phyloP scores from a whole-genome alignment of 2,888 invertebrate species.

The Monochamus alternatus region DNA sequence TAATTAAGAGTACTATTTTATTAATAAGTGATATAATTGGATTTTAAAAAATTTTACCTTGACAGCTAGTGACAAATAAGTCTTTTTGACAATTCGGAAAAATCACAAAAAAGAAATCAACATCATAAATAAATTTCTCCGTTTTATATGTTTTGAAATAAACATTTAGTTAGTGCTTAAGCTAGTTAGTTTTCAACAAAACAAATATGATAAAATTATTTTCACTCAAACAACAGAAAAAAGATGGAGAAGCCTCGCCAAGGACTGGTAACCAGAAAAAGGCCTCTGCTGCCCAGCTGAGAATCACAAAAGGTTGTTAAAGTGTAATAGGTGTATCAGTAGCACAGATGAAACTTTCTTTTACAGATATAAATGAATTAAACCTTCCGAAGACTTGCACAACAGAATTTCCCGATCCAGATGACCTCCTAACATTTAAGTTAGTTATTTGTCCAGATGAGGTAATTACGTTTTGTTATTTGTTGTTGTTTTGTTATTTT shows the following conservation, averaged over 20 bases:
- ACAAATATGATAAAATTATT: conserved; percentile 95
- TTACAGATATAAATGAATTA: conserved; percentile 96
- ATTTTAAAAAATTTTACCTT: conserved; percentile 20
- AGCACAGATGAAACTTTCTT: conserved; percentile 50
- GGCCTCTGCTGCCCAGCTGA: conserved; percentile 96
- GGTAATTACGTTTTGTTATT: conserved; percentile 68
- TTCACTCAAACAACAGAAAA: conserved; percentile 98
- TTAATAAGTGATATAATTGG: background rate
- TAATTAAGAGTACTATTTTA: background rate
- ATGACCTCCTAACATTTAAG: conserved; percentile 97
- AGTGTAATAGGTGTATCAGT: conserved; percentile 18
- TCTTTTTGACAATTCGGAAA: conserved; percentile 39
- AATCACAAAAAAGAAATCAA: conserved; percentile 45
- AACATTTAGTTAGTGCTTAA: conserved; percentile 32
- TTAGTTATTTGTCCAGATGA: conserved; percentile 97
- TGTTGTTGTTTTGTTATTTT: background rate
- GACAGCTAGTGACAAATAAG: conserved; percentile 33
- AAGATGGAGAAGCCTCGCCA: conserved; percentile 92
- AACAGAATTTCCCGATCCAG: conserved; percentile 96
- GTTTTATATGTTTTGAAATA: conserved; percentile 45
- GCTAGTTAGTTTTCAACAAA: conserved; percentile 23
- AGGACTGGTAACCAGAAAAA: conserved; percentile 87
- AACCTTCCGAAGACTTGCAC: conserved; percentile 97
- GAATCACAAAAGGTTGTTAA: conserved; percentile 94
- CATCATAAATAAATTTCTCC: conserved; percentile 44